These are phyloP conservation scores for Sander lucioperca DNA, from an alignment of 2,113 vertebrate genomes.

Conservation along the genomic window DNA sequence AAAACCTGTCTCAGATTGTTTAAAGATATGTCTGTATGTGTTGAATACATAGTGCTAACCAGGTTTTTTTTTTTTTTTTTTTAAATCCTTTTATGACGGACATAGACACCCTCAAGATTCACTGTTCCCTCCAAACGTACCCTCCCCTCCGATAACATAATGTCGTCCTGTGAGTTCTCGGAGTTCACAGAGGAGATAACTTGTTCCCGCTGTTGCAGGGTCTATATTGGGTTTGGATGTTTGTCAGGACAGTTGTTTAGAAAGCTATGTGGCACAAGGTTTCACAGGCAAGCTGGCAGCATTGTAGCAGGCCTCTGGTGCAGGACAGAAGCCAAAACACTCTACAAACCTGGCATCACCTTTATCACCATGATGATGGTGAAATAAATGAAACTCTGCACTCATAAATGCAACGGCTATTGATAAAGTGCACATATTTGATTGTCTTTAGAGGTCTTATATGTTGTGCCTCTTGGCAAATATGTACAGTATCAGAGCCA, in stretches of 20 bases:
- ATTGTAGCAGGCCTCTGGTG: conserved; percentile 16
- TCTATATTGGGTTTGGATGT: conserved; percentile 66
- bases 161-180: neutral
- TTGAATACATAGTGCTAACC: neutral
- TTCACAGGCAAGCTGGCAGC: conserved; percentile 33
- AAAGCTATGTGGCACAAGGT: conserved; percentile 45
- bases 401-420: neutral
- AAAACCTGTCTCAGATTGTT: neutral
- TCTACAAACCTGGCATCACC: conserved; percentile 1
- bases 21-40: neutral
- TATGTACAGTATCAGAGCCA: neutral
- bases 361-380: neutral
- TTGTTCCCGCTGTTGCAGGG: conserved; percentile 23
- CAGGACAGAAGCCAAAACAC: conserved; percentile 16
- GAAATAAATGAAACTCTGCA: conserved; percentile 43
- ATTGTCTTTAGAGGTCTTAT: neutral
- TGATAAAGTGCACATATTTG: neutral
- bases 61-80: too few species aligned
- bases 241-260: conserved; percentile 44
- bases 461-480: neutral
- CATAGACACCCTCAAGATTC: neutral
- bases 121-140: neutral
- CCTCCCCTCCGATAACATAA: neutral
- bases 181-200: conserved; percentile 47
- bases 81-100: neutral